A percentile compares a stretch with the other conserved stretches of the same genome.
Conservation (phyloP, 2,888 invertebrate species). For the Laothoe populi region DNA sequence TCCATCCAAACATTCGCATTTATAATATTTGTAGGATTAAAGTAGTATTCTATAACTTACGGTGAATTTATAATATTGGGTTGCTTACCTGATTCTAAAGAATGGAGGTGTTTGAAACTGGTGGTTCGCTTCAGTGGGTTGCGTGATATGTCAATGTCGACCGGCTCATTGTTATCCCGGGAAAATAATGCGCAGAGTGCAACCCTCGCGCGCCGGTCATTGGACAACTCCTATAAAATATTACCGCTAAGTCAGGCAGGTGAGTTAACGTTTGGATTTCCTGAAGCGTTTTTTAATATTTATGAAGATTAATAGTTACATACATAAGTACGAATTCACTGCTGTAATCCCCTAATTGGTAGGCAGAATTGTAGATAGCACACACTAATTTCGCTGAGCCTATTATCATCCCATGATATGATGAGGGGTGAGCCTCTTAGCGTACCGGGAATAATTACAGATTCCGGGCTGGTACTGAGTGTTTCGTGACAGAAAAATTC, state of each 20-base stretch:
- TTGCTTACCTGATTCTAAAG: conserved; percentile 12
- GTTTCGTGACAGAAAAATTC: no score
- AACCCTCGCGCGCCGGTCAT: conserved; percentile 45
- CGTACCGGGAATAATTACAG: no score
- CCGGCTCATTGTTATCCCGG: conserved; percentile 66
- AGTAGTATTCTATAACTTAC: not conserved
- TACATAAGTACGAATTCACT: no score
- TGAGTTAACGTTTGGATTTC: not conserved
- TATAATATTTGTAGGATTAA: no score
- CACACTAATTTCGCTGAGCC: no score
- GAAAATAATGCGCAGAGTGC: conserved; percentile 66
- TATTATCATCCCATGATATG: no score
- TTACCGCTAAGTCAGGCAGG: conserved; percentile 37
- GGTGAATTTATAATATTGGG: conserved; percentile 13
- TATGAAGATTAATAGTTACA: not conserved
- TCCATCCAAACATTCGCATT: no score
- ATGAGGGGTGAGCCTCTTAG: no score
- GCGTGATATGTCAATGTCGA: conserved; percentile 71
- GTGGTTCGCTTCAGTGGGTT: conserved; percentile 30
- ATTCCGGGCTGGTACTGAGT: no score
- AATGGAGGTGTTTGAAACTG: conserved; percentile 27
- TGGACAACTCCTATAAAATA: conserved; percentile 67
- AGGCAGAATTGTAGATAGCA: no score
- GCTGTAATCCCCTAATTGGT: no score
- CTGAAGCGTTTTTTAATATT: not conserved